phyloP scores from a whole-genome alignment of 2,113 vertebrate species.

The Aviceda subcristata region DNA sequence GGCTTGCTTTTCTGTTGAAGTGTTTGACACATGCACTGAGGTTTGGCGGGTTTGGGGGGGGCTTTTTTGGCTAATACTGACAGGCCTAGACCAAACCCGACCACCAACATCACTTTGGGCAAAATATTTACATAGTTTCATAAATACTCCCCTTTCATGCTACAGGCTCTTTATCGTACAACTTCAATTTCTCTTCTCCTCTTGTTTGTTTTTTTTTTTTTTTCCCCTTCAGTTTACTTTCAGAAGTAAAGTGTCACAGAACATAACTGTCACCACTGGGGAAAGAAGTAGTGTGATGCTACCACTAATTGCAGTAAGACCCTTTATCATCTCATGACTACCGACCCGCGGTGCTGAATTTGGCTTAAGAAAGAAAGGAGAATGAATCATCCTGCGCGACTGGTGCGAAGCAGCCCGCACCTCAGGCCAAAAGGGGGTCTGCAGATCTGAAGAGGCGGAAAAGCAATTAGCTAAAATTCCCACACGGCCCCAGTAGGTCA shows the following conservation, averaged over 20 bases:
- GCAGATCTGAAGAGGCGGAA: background rate
- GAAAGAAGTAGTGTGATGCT: background rate
- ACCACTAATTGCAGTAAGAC: background rate
- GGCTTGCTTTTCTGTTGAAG: background rate
- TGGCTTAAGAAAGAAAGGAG: background rate
- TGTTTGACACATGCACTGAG: background rate
- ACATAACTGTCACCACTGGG: too few relatives aligned
- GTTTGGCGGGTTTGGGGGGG: too few relatives aligned
- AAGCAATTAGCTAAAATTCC: background rate
- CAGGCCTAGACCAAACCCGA: background rate
- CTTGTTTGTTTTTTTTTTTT: background rate
- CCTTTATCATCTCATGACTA: background rate
- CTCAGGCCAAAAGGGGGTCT: background rate
- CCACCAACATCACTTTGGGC: fast-evolving
- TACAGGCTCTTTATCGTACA: background rate
- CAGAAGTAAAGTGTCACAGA: background rate
- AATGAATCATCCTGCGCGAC: background rate
- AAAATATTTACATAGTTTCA: background rate
- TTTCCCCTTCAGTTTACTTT: background rate
- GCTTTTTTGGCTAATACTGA: background rate
- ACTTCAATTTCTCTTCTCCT: background rate
- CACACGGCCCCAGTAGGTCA: background rate
- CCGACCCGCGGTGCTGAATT: background rate
- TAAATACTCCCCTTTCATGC: background rate
- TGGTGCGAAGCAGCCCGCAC: background rate